These are phyloP conservation scores for Cantharis rufa DNA, from an alignment of 2,888 invertebrate species.

Conservation along the genomic window DNA sequence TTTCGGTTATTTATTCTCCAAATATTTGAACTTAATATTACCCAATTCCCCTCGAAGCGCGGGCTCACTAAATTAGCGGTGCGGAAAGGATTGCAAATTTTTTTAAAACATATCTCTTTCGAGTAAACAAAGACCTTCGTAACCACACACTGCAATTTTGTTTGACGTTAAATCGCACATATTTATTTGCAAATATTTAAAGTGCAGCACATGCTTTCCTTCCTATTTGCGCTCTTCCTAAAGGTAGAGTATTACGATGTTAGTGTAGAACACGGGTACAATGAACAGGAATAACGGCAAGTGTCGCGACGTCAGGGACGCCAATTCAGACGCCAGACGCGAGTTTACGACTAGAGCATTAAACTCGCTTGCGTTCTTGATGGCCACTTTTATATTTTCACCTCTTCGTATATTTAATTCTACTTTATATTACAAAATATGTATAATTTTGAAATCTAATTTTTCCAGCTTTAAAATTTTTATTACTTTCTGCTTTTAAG, in stretches of 20 bases:
- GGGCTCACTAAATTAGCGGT: background rate
- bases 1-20: constrained; percentile 4
- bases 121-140: background rate
- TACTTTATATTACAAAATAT: constrained; percentile 25
- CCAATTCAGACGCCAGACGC: constrained; percentile 41
- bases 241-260: constrained; percentile 26
- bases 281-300: constrained; percentile 41
- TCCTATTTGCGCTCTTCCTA: constrained; percentile 7
- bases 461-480: background rate
- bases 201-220: constrained; percentile 19
- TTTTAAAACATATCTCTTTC: background rate
- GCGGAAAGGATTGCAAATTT: background rate
- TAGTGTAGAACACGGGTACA: constrained; percentile 30
- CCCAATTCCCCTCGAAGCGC: background rate
- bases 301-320: constrained; percentile 41
- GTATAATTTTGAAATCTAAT: constrained; percentile 17
- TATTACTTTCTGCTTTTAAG: background rate
- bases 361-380: constrained; percentile 34
- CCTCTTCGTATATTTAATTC: constrained; percentile 24
- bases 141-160: constrained; percentile 5
- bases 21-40: background rate
- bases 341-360: constrained; percentile 39
- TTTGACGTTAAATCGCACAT: constrained; percentile 24
- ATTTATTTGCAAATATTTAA: constrained; percentile 25
- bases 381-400: constrained; percentile 32